Percentiles rank a stretch among this genome's conserved stretches.
Evolutionary conservation across 2,113 vertebrate genomes (phyloP).

Genomic region (Salvelinus sp.): DNA sequence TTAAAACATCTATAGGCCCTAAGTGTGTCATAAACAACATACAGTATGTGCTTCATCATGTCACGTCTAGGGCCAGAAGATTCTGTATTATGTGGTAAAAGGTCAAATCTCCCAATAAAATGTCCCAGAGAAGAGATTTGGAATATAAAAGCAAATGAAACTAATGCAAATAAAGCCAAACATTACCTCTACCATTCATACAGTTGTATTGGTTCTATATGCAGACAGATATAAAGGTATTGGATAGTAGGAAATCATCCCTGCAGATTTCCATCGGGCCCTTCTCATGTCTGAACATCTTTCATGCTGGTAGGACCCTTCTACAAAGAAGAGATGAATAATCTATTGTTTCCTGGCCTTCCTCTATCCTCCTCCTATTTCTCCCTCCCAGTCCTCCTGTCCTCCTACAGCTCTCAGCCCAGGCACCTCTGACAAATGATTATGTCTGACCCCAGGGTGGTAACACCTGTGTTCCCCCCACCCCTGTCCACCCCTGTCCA

Average conservation of each 20-base stretch:
- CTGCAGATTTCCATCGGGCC: too few species aligned
- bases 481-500: conserved; percentile 61
- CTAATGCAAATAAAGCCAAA: too few species aligned
- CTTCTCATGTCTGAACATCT: too few species aligned
- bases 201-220: too few species aligned
- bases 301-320: conserved; percentile 1
- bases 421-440: conserved; percentile 41
- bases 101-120: too few species aligned
- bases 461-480: conserved; percentile 63
- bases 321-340: conserved; percentile 41
- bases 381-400: not conserved
- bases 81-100: too few species aligned
- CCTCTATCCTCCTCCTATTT: not conserved
- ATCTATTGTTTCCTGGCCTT: not conserved
- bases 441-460: conserved; percentile 59
- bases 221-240: too few species aligned
- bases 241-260: conserved; percentile 13
- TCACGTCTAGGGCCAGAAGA: too few species aligned
- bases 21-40: conserved; percentile 60
- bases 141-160: too few species aligned
- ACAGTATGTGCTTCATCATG: too few species aligned
- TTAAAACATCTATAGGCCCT: conserved; percentile 59
- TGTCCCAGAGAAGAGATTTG: too few species aligned
- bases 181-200: too few species aligned
- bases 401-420: not conserved